Base-by-base conservation (phyloP, 2,888 invertebrate genomes). In the Troides oblongomaculatus region DNA sequence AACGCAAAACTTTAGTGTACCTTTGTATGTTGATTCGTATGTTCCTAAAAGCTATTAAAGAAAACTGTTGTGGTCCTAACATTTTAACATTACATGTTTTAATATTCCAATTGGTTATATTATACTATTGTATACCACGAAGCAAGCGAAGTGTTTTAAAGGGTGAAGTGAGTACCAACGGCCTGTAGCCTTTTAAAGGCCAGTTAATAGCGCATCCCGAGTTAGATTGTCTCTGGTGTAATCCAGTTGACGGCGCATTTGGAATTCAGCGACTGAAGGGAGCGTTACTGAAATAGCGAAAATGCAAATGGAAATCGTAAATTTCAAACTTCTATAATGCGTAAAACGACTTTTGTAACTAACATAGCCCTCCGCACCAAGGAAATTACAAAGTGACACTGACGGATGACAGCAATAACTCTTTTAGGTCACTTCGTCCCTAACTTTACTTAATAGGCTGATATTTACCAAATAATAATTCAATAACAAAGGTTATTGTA, bases 371-470 rank as follows among this genome's bases (percentile, higher is more conserved):
- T 79, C 78, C 76, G 79, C 78, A 81, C 82, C 82, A 82, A 85
- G 86, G 83, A 88, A 88, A 89, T 90, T 87, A 87, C 86, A 82
- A 81, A 85, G 84, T 82, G 88, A 86, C 89, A 84, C 81, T 89
- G 90, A 90, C 86, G 86, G 84, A 90, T 90, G 86, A 85, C 81
- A 82, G 85, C 87, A 87, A 89, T 89, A 88, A 88, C 83, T 88
- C 83, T 81, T 81, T 76, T 76, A 80, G 80, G 81, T 81, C 82
- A 70, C 39, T 62, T 64, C 65, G 62, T 68, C 58, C 68, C 66
- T 60, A 14, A 36, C 23, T 46, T 21, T 65, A 53, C 14, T 25
- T 50, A n/a, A 50, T 43, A 43, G 7, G 2, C 14, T 50, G 10
- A 50, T 50, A 50, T 50, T 50, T 18, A 17, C 17, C 18, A 57